A percentile compares a stretch with the other conserved stretches of the same genome.
Evolutionary conservation across 2,888 invertebrate species (phyloP).

Genomic region (Eurytoma californica): DNA sequence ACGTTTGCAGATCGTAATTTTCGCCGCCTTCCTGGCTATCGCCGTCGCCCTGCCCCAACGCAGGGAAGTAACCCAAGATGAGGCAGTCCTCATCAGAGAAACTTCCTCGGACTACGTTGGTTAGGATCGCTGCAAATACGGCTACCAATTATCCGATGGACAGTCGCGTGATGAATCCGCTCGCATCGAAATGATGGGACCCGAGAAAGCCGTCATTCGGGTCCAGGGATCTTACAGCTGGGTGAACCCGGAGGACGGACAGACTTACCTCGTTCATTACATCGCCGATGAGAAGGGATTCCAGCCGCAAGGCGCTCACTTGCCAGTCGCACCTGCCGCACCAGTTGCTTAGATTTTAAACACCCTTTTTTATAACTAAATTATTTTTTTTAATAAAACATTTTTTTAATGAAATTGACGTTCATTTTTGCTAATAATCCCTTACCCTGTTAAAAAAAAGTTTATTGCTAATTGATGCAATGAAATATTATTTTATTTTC

Average conservation of each 20-base stretch:
- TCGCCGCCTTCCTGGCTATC: constrained; percentile 29
- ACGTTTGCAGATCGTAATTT: constrained; percentile 46
- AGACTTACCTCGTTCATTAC: constrained; percentile 63
- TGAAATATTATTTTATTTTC: too few species aligned
- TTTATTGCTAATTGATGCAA: too few species aligned
- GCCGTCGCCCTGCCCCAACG: constrained; percentile 28
- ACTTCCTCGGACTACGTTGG: constrained; percentile 42
- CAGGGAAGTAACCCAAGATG: neutral
- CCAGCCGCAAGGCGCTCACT: constrained; percentile 63
- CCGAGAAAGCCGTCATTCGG: constrained; percentile 48
- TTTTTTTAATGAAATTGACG: neutral
- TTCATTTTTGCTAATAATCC: too few species aligned
- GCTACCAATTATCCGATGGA: constrained; percentile 32
- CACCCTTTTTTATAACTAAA: neutral
- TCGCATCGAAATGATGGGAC: neutral
- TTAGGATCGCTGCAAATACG: constrained; percentile 22
- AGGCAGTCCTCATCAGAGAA: constrained; percentile 10
- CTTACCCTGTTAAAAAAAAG: too few species aligned
- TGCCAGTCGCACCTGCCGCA: constrained; percentile 41
- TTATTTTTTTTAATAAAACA: neutral
- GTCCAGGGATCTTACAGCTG: constrained; percentile 65
- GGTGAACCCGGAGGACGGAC: constrained; percentile 61
- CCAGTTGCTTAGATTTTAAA: neutral
- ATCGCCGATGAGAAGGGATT: constrained; percentile 66
- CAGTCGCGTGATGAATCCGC: constrained; percentile 25